These are phyloP conservation scores for Antheraea yamamai DNA, from an alignment of 2,888 invertebrate genomes.

Conservation along the genomic window DNA sequence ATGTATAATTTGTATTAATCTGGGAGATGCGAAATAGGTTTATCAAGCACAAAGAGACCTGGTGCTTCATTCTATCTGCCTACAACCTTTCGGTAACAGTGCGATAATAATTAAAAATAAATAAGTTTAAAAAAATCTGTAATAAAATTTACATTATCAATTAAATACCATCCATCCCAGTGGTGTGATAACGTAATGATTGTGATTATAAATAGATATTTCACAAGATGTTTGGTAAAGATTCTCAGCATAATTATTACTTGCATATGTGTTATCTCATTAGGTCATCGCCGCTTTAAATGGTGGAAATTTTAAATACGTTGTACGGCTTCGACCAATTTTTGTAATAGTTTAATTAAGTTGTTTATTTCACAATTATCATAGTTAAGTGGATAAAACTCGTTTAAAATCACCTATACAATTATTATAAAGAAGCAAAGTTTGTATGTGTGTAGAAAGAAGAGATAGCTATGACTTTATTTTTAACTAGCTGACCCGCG, in stretches of 20 bases:
- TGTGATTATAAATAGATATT: not conserved
- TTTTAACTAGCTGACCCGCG: too few relatives aligned
- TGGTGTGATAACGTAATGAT: not conserved
- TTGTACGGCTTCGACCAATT: conserved; percentile 1
- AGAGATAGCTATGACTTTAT: too few relatives aligned
- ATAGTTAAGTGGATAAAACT: not conserved
- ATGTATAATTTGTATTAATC: too few relatives aligned
- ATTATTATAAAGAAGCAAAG: too few relatives aligned
- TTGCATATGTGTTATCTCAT: conserved; percentile 4
- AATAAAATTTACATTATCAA: not conserved
- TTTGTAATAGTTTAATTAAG: not conserved
- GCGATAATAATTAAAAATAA: too few relatives aligned
- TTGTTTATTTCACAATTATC: not conserved
- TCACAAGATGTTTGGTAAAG: conserved; percentile 10
- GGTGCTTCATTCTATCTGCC: too few relatives aligned
- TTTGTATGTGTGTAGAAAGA: too few relatives aligned
- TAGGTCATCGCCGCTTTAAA: conserved; percentile 8
- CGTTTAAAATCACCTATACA: not conserved
- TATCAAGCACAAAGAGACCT: too few relatives aligned
- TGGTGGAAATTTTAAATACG: conserved; percentile 1
- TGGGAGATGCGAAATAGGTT: too few relatives aligned
- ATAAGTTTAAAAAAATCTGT: not conserved
- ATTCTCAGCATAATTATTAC: conserved; percentile 10
- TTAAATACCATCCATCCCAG: not conserved
- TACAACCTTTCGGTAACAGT: too few relatives aligned